These are phyloP conservation scores for Bos javanicus DNA, from an alignment of 2,113 vertebrate species.

Conservation along the genomic window DNA sequence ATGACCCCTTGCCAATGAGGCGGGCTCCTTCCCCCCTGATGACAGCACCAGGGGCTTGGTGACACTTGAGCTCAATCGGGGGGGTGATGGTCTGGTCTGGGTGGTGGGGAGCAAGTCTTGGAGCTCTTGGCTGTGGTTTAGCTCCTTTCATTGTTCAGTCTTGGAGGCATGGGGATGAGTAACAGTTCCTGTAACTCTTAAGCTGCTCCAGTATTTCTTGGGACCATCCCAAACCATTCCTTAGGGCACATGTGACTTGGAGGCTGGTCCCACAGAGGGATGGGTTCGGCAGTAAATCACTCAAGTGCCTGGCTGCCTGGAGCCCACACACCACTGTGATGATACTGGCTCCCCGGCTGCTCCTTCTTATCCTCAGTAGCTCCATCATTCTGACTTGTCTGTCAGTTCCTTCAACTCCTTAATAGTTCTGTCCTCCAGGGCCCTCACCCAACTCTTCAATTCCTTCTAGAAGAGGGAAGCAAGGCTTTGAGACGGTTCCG, in stretches of 20 bases:
- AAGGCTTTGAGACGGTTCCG: neutral
- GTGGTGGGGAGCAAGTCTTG: rapidly evolving
- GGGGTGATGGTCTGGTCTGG: neutral
- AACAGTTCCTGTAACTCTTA: neutral
- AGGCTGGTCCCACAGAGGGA: neutral
- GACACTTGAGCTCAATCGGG: rapidly evolving
- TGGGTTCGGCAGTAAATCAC: neutral
- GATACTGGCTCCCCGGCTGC: neutral
- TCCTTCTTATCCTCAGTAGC: neutral
- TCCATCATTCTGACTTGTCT: neutral
- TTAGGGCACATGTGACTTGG: constrained; percentile 18
- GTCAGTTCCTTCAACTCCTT: neutral
- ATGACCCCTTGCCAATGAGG: neutral
- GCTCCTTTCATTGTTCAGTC: neutral
- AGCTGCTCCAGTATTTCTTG: constrained; percentile 35
- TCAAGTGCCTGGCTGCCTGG: neutral
- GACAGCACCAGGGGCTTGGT: neutral
- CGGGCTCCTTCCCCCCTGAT: rapidly evolving
- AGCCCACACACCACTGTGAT: rapidly evolving
- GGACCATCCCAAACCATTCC: constrained; percentile 25
- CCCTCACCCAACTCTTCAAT: neutral
- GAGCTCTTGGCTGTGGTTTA: neutral
- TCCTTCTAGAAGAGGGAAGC: neutral
- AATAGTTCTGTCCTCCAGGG: neutral
- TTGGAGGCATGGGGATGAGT: constrained; percentile 26